These are phyloP conservation scores for Ommatoiulus sabulosus DNA, from an alignment of 2,888 invertebrate genomes.

Conservation along the genomic window DNA sequence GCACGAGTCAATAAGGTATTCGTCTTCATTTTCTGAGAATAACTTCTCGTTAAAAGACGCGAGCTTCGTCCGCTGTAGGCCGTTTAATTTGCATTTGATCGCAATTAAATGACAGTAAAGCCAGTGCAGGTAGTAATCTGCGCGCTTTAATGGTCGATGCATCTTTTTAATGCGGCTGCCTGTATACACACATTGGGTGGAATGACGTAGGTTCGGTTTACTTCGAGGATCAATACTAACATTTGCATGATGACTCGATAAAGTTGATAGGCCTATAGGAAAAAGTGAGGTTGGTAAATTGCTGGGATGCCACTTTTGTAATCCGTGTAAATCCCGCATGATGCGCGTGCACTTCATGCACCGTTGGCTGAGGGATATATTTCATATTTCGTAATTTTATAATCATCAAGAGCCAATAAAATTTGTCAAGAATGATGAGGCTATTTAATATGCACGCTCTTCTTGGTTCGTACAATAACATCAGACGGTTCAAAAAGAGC, in stretches of 20 bases:
- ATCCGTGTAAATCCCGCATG: conserved; percentile 35
- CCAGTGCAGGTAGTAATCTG: conserved; percentile 42
- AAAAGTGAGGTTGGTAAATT: conserved; percentile 44
- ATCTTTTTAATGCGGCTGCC: conserved; percentile 37
- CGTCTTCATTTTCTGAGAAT: conserved; percentile 22
- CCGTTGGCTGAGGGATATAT: background rate
- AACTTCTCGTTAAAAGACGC: background rate
- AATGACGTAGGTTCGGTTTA: conserved; percentile 44
- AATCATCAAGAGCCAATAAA: conserved; percentile 46
- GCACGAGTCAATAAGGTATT: background rate
- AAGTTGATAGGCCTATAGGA: conserved; percentile 11
- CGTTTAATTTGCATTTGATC: conserved; percentile 47
- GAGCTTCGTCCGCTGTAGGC: background rate
- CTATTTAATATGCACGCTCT: conserved; percentile 43
- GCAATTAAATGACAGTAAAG: conserved; percentile 25
- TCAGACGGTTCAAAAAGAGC: conserved; percentile 2
- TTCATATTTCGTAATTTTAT: conserved; percentile 35
- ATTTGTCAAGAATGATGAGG: conserved; percentile 37
- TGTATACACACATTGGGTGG: background rate
- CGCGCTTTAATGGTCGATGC: conserved; percentile 44
- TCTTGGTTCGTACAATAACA: background rate
- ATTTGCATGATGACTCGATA: conserved; percentile 44
- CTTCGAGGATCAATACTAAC: conserved; percentile 11
- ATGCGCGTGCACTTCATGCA: conserved; percentile 31
- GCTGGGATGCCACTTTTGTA: conserved; percentile 29